Evolutionary conservation across 1,140 invertebrate species (phyloP).

Genomic region (Hycleus phaleratus): DNA sequence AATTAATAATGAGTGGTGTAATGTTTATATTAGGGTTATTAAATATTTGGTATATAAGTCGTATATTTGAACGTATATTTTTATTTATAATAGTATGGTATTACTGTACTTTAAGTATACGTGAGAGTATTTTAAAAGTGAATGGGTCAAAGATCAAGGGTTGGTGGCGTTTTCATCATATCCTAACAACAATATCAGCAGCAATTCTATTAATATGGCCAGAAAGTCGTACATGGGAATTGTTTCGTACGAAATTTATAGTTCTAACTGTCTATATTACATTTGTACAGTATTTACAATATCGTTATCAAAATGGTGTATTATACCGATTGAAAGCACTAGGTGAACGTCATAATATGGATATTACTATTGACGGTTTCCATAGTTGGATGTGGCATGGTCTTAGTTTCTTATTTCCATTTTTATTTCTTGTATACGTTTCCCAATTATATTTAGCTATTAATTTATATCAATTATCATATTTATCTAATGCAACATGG

Average conservation of each 20-base stretch:
- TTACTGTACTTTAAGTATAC: slow-evolving; percentile 95
- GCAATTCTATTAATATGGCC: slow-evolving; percentile 95
- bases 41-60: slow-evolving; percentile 63
- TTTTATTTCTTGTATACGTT: slow-evolving; percentile 87
- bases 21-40: slow-evolving; percentile 74
- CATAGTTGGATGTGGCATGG: slow-evolving; percentile 99
- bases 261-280: slow-evolving; percentile 86
- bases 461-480: slow-evolving; percentile 66
- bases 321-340: slow-evolving; percentile 89
- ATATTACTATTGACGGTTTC: slow-evolving; percentile 98
- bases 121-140: slow-evolving; percentile 90
- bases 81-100: slow-evolving; percentile 97
- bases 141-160: slow-evolving; percentile 83
- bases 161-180: slow-evolving; percentile 97
- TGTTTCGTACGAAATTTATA: slow-evolving; percentile 86
- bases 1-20: slow-evolving; percentile 84
- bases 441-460: slow-evolving; percentile 94
- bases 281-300: slow-evolving; percentile 80
- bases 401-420: slow-evolving; percentile 90
- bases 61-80: slow-evolving; percentile 81
- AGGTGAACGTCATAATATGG: slow-evolving; percentile 94
- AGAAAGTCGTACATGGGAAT: slow-evolving; percentile 80
- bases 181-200: slow-evolving; percentile 87
- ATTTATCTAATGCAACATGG: slow-evolving; percentile 76
- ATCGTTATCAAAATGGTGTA: slow-evolving; percentile 89